These are phyloP conservation scores for Chamaea fasciata DNA, from an alignment of 2,113 vertebrate species.

Conservation along the genomic window DNA sequence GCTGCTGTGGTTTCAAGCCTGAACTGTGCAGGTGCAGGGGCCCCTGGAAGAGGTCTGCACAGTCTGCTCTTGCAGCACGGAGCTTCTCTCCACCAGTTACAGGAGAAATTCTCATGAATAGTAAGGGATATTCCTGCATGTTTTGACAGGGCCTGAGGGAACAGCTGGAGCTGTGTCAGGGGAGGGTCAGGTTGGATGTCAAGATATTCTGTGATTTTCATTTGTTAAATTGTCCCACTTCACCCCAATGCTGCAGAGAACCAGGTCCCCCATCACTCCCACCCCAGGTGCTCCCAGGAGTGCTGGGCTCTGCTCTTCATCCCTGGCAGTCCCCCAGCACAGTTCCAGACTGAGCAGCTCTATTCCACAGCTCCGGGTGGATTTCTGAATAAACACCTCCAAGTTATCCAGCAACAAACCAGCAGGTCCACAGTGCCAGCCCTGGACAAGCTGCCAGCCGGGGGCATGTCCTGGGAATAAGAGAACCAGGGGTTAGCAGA, in stretches of 20 bases:
- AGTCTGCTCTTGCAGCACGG: background rate
- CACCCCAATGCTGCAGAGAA: too few relatives aligned
- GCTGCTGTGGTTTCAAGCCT: too few relatives aligned
- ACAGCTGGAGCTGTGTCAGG: background rate
- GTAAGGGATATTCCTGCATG: background rate
- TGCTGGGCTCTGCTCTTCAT: background rate
- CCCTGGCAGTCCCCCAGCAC: background rate
- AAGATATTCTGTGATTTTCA: background rate
- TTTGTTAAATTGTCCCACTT: background rate
- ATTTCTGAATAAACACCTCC: background rate
- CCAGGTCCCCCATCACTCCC: background rate
- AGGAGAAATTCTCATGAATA: too few relatives aligned
- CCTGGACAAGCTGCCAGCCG: background rate
- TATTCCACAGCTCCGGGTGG: accelerated
- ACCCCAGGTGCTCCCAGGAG: background rate
- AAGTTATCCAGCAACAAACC: too few relatives aligned
- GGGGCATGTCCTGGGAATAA: background rate
- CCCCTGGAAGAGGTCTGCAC: background rate
- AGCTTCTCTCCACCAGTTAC: background rate
- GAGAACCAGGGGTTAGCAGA: background rate
- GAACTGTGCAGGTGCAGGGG: background rate
- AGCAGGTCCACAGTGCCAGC: background rate
- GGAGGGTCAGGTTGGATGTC: background rate
- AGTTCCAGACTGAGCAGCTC: background rate
- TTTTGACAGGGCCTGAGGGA: background rate